phyloP scores from a whole-genome alignment of 1,140 invertebrate species.

The Spodoptera frugiperda region DNA sequence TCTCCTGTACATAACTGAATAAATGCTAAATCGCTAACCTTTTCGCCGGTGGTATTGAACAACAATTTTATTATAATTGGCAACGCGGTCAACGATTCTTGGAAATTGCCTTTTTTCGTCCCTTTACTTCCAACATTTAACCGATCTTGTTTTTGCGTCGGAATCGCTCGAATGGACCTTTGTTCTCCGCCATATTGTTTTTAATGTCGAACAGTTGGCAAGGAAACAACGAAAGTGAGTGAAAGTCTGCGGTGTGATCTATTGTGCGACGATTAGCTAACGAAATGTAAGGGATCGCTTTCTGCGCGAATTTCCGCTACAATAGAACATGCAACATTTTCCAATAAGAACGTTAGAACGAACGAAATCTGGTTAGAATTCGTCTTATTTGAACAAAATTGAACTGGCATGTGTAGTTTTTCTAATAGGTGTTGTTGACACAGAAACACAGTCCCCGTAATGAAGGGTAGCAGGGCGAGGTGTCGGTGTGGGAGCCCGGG shows the following conservation, averaged over 20 bases:
- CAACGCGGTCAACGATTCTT: slow-evolving; percentile 78
- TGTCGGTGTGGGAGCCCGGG: slow-evolving; percentile 60
- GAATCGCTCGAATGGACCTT: slow-evolving; percentile 71
- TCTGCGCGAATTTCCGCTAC: not conserved
- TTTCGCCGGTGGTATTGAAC: slow-evolving; percentile 76
- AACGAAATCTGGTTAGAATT: not conserved
- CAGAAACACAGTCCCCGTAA: slow-evolving; percentile 73
- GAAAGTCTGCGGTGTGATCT: slow-evolving; percentile 59
- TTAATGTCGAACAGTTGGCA: slow-evolving; percentile 64
- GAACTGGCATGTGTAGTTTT: slow-evolving; percentile 22
- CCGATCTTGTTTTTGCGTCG: slow-evolving; percentile 78
- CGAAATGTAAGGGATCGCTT: slow-evolving; percentile 24
- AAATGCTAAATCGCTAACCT: slow-evolving; percentile 72
- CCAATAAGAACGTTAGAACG: not conserved
- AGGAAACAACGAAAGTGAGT: slow-evolving; percentile 67
- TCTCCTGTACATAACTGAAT: slow-evolving; percentile 53
- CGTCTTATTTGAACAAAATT: not conserved
- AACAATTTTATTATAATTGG: slow-evolving; percentile 83
- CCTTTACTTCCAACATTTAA: slow-evolving; percentile 75
- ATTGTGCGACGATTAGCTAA: slow-evolving; percentile 50
- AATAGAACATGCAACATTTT: slow-evolving; percentile 6
- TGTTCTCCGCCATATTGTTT: slow-evolving; percentile 80
- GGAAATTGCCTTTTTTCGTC: slow-evolving; percentile 73
- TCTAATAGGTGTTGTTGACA: slow-evolving; percentile 62
- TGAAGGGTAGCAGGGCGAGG: slow-evolving; percentile 64